phyloP scores from a whole-genome alignment of 2,113 vertebrate genomes.

The Marmota flaviventris region DNA sequence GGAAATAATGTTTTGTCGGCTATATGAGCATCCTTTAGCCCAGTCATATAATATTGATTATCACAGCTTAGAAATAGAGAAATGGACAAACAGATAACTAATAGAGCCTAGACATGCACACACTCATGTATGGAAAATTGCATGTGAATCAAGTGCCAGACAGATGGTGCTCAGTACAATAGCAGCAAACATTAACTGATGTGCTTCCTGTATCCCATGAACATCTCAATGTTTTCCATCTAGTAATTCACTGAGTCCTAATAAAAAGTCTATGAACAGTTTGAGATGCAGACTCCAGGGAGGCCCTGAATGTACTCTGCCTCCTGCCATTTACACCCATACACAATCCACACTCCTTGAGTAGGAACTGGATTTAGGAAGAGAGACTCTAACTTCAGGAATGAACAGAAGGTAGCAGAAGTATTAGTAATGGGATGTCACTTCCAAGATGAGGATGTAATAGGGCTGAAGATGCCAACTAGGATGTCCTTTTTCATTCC shows the following conservation, averaged over 20 bases:
- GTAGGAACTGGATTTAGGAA: not conserved
- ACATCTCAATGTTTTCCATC: not conserved
- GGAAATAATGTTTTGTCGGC: not conserved
- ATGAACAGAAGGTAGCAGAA: not conserved
- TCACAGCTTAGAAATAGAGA: not conserved
- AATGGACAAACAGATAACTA: not conserved
- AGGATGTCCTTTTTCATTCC: not conserved
- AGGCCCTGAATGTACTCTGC: fast-evolving
- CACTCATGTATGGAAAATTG: fast-evolving
- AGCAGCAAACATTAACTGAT: not conserved
- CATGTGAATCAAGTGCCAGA: not conserved
- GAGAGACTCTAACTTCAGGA: not conserved
- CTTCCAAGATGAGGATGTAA: not conserved
- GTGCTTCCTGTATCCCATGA: not conserved
- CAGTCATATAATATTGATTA: not conserved
- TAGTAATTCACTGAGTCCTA: not conserved
- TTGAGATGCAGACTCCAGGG: too few species aligned
- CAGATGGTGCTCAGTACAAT: not conserved
- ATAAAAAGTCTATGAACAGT: not conserved
- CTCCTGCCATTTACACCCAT: not conserved
- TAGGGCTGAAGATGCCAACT: not conserved
- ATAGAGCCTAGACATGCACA: too few species aligned
- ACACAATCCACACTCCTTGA: not conserved
- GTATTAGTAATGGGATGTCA: not conserved
- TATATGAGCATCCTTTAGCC: not conserved